phyloP scores from a whole-genome alignment of 2,888 invertebrate species.

The Drosophila lacicola region DNA sequence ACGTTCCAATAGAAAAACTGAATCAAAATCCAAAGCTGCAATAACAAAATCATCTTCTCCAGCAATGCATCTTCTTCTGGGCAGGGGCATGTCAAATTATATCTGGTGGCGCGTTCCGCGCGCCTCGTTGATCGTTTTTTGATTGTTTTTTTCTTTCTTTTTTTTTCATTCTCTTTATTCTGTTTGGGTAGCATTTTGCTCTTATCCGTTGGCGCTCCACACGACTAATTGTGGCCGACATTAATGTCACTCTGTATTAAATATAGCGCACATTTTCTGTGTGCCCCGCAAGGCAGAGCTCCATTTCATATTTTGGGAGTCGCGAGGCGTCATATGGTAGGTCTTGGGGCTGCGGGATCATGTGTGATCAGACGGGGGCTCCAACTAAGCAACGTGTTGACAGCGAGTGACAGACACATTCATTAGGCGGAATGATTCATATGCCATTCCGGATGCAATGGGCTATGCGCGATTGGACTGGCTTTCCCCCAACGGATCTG shows the following conservation, averaged over 20 bases:
- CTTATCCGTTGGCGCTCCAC: slow-evolving; percentile 50
- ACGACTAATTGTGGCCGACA: slow-evolving; percentile 71
- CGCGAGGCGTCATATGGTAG: slow-evolving; percentile 32
- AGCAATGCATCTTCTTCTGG: slow-evolving; percentile 22
- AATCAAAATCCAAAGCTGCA: slow-evolving; percentile 75
- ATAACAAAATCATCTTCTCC: slow-evolving; percentile 63
- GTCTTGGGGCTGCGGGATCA: slow-evolving; percentile 21
- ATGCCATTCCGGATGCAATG: slow-evolving; percentile 39
- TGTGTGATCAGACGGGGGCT: slow-evolving; percentile 33
- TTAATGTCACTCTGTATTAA: slow-evolving; percentile 76
- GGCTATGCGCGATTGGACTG: slow-evolving; percentile 4
- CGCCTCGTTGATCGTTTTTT: slow-evolving; percentile 70
- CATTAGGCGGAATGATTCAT: slow-evolving; percentile 78
- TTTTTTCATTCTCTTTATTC: not conserved
- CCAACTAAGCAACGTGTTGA: slow-evolving; percentile 73
- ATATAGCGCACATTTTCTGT: slow-evolving; percentile 59
- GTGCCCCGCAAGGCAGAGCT: slow-evolving; percentile 35
- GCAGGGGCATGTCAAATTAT: slow-evolving; percentile 66
- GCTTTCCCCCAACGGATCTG: slow-evolving; percentile 25
- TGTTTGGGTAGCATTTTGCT: slow-evolving; percentile 47
- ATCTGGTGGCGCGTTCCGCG: slow-evolving; percentile 56
- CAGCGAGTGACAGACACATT: slow-evolving; percentile 80
- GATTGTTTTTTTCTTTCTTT: slow-evolving; percentile 63
- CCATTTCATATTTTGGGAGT: slow-evolving; percentile 73
- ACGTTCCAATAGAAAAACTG: slow-evolving; percentile 64